Conservation (phyloP, 64 coral and sea anemone species). For the Montipora capricornis region DNA sequence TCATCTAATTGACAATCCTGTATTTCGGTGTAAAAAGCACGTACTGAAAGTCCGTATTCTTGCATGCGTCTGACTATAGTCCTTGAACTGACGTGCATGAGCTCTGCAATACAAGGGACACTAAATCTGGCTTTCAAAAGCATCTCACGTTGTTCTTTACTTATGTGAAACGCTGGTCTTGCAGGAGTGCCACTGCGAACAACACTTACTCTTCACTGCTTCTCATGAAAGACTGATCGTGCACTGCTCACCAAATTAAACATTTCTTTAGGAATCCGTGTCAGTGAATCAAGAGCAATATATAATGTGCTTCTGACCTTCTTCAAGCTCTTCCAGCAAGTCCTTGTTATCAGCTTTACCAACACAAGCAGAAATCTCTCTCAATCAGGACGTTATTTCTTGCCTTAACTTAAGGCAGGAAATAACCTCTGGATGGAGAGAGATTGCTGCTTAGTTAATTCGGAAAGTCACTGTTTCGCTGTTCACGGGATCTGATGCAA, state of each 20-base stretch:
- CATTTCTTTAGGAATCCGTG: not conserved
- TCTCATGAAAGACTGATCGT: not conserved
- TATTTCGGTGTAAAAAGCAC: not conserved
- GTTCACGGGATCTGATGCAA: no score
- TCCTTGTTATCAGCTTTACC: not conserved
- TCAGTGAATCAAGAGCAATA: not conserved
- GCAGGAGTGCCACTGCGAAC: not conserved
- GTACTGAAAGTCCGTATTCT: not conserved
- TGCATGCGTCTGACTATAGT: not conserved
- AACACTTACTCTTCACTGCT: not conserved
- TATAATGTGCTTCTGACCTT: not conserved
- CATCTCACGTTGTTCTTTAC: not conserved
- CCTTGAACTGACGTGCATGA: not conserved
- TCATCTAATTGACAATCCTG: slow-evolving; percentile 19
- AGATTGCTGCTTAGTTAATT: no score
- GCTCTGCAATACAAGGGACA: not conserved
- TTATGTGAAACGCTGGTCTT: not conserved
- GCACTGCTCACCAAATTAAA: not conserved
- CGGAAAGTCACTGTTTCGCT: no score
- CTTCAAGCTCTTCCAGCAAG: not conserved
- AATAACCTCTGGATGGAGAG: no score
- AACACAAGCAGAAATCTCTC: not conserved
- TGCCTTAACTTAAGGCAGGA: not conserved
- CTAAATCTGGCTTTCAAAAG: not conserved
- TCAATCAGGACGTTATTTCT: not conserved